Percentiles rank a stretch among this genome's conserved stretches.
Evolutionary conservation across 2,113 vertebrate genomes (phyloP).

Genomic region (Alaudala cheleensis): DNA sequence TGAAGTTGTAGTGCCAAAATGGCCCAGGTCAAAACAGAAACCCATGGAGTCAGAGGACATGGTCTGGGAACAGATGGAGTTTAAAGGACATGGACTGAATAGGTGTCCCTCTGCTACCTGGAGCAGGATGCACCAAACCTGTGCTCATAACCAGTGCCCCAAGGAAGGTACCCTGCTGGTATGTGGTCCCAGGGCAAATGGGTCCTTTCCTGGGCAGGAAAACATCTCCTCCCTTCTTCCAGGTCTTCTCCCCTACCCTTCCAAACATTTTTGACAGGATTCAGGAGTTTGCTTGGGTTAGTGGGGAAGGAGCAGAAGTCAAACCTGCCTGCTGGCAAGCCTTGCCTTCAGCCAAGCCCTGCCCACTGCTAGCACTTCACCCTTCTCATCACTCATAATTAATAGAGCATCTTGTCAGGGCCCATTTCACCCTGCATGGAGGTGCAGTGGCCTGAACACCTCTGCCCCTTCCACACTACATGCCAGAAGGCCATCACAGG

Average conservation of each 20-base stretch:
- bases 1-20: neutral
- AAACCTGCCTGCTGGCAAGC: neutral
- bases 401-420: neutral
- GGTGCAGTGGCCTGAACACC: rapidly evolving
- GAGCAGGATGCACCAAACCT: neutral
- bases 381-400: neutral
- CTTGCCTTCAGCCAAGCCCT: neutral
- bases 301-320: neutral
- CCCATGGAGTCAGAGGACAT: neutral
- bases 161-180: neutral
- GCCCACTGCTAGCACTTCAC: neutral
- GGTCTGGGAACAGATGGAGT: neutral
- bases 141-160: neutral
- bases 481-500: neutral
- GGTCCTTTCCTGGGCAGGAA: neutral
- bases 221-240: neutral
- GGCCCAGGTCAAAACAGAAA: neutral
- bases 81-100: neutral
- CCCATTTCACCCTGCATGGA: neutral
- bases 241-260: neutral
- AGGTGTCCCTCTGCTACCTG: neutral
- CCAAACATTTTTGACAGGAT: neutral
- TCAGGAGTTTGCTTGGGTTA: neutral
- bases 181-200: rapidly evolving
- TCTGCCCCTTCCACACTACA: neutral